Evolutionary conservation across 1,140 invertebrate species (phyloP).

Genomic region (Bombus soroeensis): DNA sequence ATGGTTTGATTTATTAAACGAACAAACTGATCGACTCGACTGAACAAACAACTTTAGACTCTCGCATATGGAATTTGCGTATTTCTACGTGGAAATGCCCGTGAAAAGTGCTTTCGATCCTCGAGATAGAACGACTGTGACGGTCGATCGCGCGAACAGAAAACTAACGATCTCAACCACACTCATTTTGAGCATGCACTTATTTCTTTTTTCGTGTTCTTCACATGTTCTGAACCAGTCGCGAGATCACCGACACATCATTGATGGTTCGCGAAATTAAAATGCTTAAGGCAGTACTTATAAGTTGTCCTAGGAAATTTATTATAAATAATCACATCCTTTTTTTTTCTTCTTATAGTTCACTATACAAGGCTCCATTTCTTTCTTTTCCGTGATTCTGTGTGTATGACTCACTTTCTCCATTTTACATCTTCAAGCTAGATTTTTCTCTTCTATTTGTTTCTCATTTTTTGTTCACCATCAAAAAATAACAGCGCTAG

Average conservation of each 20-base stretch:
- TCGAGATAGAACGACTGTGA: constrained; percentile 33
- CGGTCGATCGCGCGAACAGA: neutral
- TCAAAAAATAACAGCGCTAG: constrained; percentile 40
- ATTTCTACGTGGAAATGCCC: constrained; percentile 45
- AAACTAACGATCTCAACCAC: neutral
- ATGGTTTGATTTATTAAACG: neutral
- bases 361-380: constrained; percentile 67
- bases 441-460: neutral
- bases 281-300: constrained; percentile 70
- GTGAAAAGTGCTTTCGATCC: constrained; percentile 28
- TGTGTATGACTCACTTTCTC: constrained; percentile 27
- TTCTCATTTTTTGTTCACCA: neutral
- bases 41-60: constrained; percentile 20
- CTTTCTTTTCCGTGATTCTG: constrained; percentile 24
- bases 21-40: constrained; percentile 33
- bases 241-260: constrained; percentile 38
- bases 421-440: neutral
- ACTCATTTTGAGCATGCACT: neutral
- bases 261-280: constrained; percentile 56
- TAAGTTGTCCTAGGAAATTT: constrained; percentile 67
- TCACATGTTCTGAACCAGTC: neutral
- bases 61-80: constrained; percentile 20
- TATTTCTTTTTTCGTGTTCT: neutral
- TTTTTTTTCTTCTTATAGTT: constrained; percentile 47
- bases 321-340: constrained; percentile 76